Evolutionary conservation across 2,797 vertebrate species (phyloP).

Genomic region (Neopelma chrysocephalum): DNA sequence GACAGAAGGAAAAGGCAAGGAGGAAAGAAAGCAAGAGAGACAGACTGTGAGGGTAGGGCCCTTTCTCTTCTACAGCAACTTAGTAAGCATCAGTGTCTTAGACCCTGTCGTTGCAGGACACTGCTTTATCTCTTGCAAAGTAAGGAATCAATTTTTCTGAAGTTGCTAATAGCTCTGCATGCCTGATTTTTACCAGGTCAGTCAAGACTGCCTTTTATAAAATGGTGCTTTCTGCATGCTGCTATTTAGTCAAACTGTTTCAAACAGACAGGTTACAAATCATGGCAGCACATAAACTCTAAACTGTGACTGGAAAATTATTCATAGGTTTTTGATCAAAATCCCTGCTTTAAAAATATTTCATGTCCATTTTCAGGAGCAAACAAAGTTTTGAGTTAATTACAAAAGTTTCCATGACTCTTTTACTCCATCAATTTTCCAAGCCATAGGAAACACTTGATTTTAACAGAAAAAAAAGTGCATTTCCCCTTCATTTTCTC

Average conservation of each 20-base stretch:
- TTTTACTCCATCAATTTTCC: background rate
- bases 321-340: background rate
- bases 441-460: background rate
- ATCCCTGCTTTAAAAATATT: background rate
- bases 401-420: background rate
- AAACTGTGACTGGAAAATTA: background rate
- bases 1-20: background rate
- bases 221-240: background rate
- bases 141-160: background rate
- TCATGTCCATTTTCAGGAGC: background rate
- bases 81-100: background rate
- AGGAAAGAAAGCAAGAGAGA: background rate
- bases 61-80: background rate
- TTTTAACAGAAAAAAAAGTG: background rate
- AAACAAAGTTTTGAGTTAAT: background rate
- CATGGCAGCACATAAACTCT: background rate
- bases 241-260: background rate
- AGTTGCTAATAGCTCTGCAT: background rate
- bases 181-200: background rate
- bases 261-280: background rate
- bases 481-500: background rate
- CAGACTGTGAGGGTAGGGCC: background rate
- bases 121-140: background rate
- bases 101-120: background rate
- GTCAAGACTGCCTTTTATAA: background rate